Conservation (phyloP, 2,113 vertebrate genomes). For the Malurus alboscapulatus region DNA sequence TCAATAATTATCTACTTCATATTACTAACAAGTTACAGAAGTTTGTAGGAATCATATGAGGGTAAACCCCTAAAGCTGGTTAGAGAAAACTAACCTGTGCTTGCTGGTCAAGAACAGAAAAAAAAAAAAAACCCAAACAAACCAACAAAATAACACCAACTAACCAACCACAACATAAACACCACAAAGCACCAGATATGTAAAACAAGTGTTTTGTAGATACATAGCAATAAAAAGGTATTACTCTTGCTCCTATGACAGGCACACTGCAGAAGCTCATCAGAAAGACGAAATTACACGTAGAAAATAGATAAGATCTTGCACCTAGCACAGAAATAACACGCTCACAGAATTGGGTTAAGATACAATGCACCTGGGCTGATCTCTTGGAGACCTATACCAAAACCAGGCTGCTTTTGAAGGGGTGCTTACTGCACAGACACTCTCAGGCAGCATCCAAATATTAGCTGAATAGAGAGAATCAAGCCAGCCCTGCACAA, state of each 20-base stretch:
- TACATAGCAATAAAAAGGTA: background rate
- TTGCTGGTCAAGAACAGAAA: background rate
- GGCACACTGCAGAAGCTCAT: background rate
- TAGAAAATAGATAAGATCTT: background rate
- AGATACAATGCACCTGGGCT: background rate
- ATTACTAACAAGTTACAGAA: background rate
- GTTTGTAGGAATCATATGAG: background rate
- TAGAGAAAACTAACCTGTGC: background rate
- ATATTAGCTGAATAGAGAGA: background rate
- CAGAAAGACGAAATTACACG: background rate
- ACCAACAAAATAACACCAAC: background rate
- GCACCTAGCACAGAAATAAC: background rate
- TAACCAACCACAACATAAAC: background rate
- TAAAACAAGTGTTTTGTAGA: background rate
- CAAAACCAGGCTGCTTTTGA: background rate
- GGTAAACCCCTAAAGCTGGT: background rate
- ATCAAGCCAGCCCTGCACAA: background rate
- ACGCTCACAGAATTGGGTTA: background rate
- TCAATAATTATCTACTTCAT: background rate
- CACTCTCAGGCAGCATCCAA: background rate
- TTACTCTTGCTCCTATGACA: background rate
- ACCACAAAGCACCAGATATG: accelerated
- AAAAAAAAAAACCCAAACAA: accelerated
- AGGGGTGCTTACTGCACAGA: background rate
- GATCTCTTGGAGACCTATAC: background rate